Percentiles rank a stretch among this genome's conserved stretches.
Evolutionary conservation across 2,888 invertebrate genomes (phyloP).

Genomic region (Chaetogeoica ovagalla): DNA sequence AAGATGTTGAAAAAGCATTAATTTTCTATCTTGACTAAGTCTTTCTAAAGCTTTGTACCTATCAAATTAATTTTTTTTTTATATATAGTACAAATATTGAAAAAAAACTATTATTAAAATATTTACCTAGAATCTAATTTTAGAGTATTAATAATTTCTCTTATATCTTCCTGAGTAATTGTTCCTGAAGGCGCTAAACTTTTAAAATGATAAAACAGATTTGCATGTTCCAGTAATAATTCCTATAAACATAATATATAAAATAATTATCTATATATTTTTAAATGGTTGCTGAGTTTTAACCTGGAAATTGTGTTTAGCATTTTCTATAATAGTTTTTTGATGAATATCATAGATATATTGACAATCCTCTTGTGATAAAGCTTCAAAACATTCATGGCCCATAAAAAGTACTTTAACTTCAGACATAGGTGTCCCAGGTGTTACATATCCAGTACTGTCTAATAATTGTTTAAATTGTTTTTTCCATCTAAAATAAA

Average conservation of each 20-base stretch:
- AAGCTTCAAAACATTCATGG: constrained; percentile 88
- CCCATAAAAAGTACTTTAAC: constrained; percentile 91
- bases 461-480: constrained; percentile 91
- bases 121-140: constrained; percentile 85
- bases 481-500: constrained; percentile 76
- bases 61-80: constrained; percentile 52
- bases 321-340: constrained; percentile 82
- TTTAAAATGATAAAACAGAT: constrained; percentile 90
- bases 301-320: constrained; percentile 86
- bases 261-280: neutral
- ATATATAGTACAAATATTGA: neutral
- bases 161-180: constrained; percentile 90
- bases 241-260: constrained; percentile 66
- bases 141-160: constrained; percentile 87
- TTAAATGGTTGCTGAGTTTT: neutral
- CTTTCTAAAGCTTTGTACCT: constrained; percentile 93
- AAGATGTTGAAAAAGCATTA: constrained; percentile 91
- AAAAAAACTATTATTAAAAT: neutral
- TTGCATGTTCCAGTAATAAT: constrained; percentile 86
- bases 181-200: constrained; percentile 86
- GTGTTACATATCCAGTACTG: constrained; percentile 92
- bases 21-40: constrained; percentile 90
- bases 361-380: constrained; percentile 86
- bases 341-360: constrained; percentile 94
- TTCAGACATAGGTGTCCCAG: constrained; percentile 90